Base-by-base conservation (phyloP, 2,888 invertebrate genomes). In the Parasteatoda lunata region DNA sequence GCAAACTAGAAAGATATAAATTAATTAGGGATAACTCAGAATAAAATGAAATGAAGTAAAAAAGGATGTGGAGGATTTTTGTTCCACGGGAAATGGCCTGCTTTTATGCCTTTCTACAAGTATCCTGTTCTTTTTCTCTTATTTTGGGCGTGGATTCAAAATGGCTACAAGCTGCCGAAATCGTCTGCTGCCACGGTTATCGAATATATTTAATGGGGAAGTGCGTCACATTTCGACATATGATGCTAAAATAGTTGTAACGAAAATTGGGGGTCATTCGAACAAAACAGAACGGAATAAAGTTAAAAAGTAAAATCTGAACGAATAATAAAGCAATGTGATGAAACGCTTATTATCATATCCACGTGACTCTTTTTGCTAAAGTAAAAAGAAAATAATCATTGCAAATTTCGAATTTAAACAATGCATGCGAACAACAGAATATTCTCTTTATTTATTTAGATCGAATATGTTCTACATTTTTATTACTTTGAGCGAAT, bases 21-120 rank as follows among this genome's bases (percentile, higher is more conserved):
- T 70, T 70, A 70, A 70, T 70, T 70, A 70, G 70, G 48, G 13
- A 70, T 70, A 9, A 49, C 49, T 70, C 70, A 13, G n/a, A 70
- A 70, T 45, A 45, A 68, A 30, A 30, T 9, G 66, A 30, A 4
- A 30, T 30, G 66, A 15, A 15, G 5, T 9, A 11, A 8, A 45
- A 5, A 49, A 70, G 70, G 70, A 70, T 48, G 48, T 48, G 4
- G 47, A 13, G 45, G 70, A 48, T 48, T 49, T 68, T 68, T 59
- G 6, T 59, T 59, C n/a, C 59, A 59, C 59, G 59, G 59, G 59
- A 59, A 13, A 59, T 59, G 59, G 8, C n/a, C 59, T n/a, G n/a
- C 59, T 59, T 13, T 59, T 59, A n/a, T 59, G 59, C 9, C n/a
- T 59, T 59, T 59, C n/a, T 59, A 11, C 9, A 9, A 59, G 59